Evolutionary conservation across 35 echinoderm and acorn worm species (phyloP), one percentile per base, ranked within the genome.

Genomic region (Strongylocentrotus purpuratus): DNA sequence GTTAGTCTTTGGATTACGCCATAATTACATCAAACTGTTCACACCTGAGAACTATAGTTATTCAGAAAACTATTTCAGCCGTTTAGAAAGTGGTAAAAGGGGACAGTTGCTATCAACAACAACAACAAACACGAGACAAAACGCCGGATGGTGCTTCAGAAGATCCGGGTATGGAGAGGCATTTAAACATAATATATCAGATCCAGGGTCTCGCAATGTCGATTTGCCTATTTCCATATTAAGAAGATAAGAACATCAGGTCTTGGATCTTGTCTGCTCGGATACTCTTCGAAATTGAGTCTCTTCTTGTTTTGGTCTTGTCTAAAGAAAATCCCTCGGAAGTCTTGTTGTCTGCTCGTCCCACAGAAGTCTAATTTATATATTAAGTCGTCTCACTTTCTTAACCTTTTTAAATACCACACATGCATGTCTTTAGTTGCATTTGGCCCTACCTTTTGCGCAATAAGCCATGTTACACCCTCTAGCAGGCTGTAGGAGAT

Each of bases 391-490:
- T 55, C 50, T n/a, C 22, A 78, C n/a, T 59, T 78, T 28, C 65
- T 78, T 4, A 35, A 7, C 22, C 33, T 3, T 18, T 20, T 18
- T 0, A 90, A 5, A 90, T 90, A 32, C 10, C 50, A 55, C 15
- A 55, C 50, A 55, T 70, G 61, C 61, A 70, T 22, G 17, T 70
- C 15, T 87, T 85, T 88, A 10, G 46, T 28, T 87, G 48, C 22
- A 13, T 71, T 45, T 33, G 48, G 88, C 70, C 31, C 22, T 95
- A 99, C 98, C 97, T 94, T 95, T 94, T 31, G 96, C 95, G 93
- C 98, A 99, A 47, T 99, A 99, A 2, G 98, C 96, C 97, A 99
- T 97, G 59, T 96, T 95, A 92, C 98, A 99, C 2, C 95, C 95
- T 94, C 95, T 94, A 8, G 96, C 92, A 46, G 98, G 98, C 45